Evolutionary conservation across 2,113 vertebrate genomes (phyloP).

Genomic region (Cavia porcellus): DNA sequence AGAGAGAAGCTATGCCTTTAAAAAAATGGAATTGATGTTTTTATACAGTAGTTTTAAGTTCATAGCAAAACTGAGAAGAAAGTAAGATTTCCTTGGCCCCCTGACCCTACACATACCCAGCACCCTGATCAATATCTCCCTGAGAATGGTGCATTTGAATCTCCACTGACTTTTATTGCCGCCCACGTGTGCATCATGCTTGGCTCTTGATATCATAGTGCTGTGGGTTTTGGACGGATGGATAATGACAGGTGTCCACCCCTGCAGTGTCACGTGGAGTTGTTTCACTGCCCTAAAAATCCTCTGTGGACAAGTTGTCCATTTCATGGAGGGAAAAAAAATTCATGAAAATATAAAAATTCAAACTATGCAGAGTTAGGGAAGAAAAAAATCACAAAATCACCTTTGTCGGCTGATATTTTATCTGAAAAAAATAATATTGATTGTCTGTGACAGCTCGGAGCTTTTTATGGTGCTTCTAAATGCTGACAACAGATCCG

Average conservation of each 20-base stretch:
- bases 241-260: not conserved
- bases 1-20: not conserved
- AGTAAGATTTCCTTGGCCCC: not conserved
- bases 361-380: not conserved
- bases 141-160: not conserved
- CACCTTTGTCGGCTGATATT: not conserved
- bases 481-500: slow-evolving; percentile 11
- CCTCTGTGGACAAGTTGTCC: not conserved
- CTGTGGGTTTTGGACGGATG: not conserved
- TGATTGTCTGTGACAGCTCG: not conserved
- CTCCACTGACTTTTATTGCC: not conserved
- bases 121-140: no score
- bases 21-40: not conserved
- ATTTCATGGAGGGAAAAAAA: not conserved
- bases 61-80: not conserved
- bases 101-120: rapidly evolving
- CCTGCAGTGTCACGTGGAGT: rapidly evolving
- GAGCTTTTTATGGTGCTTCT: not conserved
- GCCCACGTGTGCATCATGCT: not conserved
- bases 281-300: not conserved
- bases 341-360: not conserved
- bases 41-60: not conserved
- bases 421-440: slow-evolving; percentile 50
- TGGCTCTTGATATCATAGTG: not conserved
- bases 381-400: not conserved